Evolutionary conservation across 2,888 invertebrate species (phyloP).

Genomic region (Oxystoma pomonae): DNA sequence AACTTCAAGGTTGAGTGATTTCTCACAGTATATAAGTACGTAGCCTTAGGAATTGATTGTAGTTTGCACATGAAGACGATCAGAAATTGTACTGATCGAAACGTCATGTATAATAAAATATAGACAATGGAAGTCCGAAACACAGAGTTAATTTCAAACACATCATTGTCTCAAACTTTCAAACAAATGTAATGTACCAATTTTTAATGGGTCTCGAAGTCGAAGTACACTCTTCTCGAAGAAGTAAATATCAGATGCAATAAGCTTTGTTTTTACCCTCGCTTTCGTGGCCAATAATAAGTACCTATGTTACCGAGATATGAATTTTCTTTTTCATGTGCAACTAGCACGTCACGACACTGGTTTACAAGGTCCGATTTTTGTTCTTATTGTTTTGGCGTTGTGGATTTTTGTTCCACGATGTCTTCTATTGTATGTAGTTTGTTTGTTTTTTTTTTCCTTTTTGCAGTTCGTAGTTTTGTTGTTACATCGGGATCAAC

Average conservation of each 20-base stretch:
- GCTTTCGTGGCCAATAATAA: neutral
- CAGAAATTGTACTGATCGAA: too few relatives aligned
- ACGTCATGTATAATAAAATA: too few relatives aligned
- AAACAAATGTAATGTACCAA: too few relatives aligned
- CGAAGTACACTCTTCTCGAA: too few relatives aligned
- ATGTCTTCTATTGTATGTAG: neutral
- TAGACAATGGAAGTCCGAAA: too few relatives aligned
- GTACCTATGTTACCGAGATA: neutral
- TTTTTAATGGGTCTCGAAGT: too few relatives aligned
- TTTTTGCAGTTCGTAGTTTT: neutral
- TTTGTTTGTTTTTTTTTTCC: neutral
- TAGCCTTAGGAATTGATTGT: too few relatives aligned
- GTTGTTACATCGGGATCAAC: neutral
- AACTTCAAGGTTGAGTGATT: too few relatives aligned
- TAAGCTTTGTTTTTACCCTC: neutral
- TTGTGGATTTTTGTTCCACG: neutral
- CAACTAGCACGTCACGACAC: neutral
- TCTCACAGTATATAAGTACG: too few relatives aligned
- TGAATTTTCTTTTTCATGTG: neutral
- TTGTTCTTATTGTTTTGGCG: neutral
- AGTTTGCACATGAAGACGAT: too few relatives aligned
- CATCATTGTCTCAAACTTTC: too few relatives aligned
- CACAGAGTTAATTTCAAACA: too few relatives aligned
- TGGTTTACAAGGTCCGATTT: neutral
- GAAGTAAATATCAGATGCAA: neutral